These are phyloP conservation scores for Cinara cedri DNA, from an alignment of 2,888 invertebrate genomes.

Conservation along the genomic window DNA sequence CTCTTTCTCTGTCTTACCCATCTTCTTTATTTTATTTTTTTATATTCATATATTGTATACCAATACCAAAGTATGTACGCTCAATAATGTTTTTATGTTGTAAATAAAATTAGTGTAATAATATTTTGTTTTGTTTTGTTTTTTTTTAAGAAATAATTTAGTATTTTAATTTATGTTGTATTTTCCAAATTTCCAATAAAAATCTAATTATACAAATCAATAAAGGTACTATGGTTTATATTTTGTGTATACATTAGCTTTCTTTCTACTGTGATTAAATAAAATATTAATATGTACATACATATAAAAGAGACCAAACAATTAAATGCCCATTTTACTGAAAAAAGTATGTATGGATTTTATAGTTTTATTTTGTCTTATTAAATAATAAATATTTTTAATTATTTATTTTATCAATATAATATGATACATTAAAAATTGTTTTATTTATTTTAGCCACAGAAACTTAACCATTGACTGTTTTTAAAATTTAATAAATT, in stretches of 20 bases:
- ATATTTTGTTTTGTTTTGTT: slow-evolving; percentile 20
- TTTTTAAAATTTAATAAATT: no score
- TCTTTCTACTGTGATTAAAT: not conserved
- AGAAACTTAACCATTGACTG: no score
- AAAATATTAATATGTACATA: not conserved
- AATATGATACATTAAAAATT: no score
- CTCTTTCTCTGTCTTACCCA: no score
- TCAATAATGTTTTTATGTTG: slow-evolving; percentile 48
- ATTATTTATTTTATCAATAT: no score
- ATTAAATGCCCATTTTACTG: not conserved
- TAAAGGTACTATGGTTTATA: not conserved
- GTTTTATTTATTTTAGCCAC: no score
- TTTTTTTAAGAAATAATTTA: not conserved
- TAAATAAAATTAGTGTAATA: slow-evolving; percentile 38
- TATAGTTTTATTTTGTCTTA: no score
- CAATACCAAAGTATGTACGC: slow-evolving; percentile 55
- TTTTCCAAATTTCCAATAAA: slow-evolving; percentile 12
- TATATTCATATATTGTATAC: slow-evolving; percentile 7
- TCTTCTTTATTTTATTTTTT: not conserved
- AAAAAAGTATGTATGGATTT: not conserved
- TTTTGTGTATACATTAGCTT: not conserved
- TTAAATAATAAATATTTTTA: no score
- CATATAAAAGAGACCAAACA: not conserved
- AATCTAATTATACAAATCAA: not conserved
- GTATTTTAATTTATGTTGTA: slow-evolving; percentile 8